Evolutionary conservation across 1,140 invertebrate genomes (phyloP).

Genomic region (Heliconius hermathena): DNA sequence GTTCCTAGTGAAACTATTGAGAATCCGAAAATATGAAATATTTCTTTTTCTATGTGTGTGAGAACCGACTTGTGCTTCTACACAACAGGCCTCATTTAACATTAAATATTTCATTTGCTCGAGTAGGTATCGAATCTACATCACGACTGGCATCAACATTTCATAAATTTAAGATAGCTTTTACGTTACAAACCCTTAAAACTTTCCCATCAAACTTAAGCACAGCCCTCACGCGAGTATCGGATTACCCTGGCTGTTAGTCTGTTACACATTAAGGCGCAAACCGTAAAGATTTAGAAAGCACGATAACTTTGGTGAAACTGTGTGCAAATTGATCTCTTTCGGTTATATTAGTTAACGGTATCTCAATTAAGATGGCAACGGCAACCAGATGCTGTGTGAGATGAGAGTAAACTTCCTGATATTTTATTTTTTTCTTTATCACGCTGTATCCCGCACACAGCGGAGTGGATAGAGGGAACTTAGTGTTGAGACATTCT

Average conservation of each 20-base stretch:
- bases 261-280: constrained; percentile 26
- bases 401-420: neutral
- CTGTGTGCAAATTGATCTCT: constrained; percentile 34
- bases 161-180: neutral
- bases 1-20: too few relatives aligned
- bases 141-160: too few relatives aligned
- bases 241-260: constrained; percentile 24
- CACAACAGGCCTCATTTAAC: too few relatives aligned
- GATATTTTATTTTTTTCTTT: neutral
- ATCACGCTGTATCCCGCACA: too few relatives aligned
- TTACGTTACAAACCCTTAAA: neutral
- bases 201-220: constrained; percentile 2
- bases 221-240: constrained; percentile 30
- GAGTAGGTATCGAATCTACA: too few relatives aligned
- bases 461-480: too few relatives aligned
- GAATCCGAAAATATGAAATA: too few relatives aligned
- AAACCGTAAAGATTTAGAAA: constrained; percentile 38
- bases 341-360: constrained; percentile 12
- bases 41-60: too few relatives aligned
- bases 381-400: constrained; percentile 7
- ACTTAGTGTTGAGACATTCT: too few relatives aligned
- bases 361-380: neutral
- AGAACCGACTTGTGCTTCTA: too few relatives aligned
- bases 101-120: too few relatives aligned
- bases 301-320: constrained; percentile 33